phyloP scores from a whole-genome alignment of 1,140 invertebrate genomes.

The Teleopsis dalmanni region DNA sequence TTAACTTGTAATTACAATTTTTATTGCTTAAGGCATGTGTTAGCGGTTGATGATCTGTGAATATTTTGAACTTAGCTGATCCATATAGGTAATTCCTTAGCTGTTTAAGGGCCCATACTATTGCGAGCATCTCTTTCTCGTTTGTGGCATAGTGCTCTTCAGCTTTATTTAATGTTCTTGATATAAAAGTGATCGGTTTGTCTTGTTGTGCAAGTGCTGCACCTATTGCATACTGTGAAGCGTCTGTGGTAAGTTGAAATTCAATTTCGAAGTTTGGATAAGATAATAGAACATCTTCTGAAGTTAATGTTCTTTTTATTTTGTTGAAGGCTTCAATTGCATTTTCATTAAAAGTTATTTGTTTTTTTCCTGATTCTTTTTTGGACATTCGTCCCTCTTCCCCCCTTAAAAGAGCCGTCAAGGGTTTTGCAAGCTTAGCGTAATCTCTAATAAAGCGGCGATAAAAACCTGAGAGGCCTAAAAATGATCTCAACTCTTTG shows the following conservation, averaged over 20 bases:
- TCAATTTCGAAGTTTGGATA: conserved; percentile 30
- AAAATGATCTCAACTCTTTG: conserved; percentile 9
- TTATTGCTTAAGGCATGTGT: conserved; percentile 39
- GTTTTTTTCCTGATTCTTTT: conserved; percentile 1
- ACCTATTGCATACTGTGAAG: conserved; percentile 22
- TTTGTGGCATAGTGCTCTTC: conserved; percentile 23
- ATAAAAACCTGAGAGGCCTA: conserved; percentile 13
- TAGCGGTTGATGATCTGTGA: conserved; percentile 38
- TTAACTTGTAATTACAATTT: conserved; percentile 30
- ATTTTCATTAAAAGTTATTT: not conserved
- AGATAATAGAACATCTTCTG: conserved; percentile 37
- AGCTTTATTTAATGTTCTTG: conserved; percentile 35
- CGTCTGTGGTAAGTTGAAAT: conserved; percentile 23
- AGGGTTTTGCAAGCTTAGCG: conserved; percentile 13
- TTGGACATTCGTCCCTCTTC: conserved; percentile 4
- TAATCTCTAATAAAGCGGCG: conserved; percentile 27
- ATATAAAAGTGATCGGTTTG: conserved; percentile 12
- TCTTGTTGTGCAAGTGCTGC: conserved; percentile 32
- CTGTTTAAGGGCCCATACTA: conserved; percentile 36
- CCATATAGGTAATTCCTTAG: conserved; percentile 28
- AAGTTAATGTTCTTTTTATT: conserved; percentile 38
- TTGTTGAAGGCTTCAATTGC: conserved; percentile 34
- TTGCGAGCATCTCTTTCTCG: conserved; percentile 25
- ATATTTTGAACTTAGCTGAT: conserved; percentile 16
- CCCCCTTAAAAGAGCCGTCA: conserved; percentile 10